Evolutionary conservation across 2,797 vertebrate species (phyloP).

Genomic region (Spizella passerina): DNA sequence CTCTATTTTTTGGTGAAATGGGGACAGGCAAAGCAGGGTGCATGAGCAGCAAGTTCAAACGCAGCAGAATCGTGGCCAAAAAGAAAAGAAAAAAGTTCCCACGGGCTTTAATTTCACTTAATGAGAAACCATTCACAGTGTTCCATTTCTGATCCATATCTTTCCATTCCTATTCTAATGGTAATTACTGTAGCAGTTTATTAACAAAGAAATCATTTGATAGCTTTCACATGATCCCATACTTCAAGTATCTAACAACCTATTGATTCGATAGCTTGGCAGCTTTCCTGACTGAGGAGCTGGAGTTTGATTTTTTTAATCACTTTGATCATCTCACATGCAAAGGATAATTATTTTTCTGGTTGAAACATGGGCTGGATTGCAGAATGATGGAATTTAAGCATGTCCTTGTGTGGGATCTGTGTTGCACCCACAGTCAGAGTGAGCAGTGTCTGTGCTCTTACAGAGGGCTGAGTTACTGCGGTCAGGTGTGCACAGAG

Average conservation of each 20-base stretch:
- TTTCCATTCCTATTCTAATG: slow-evolving; percentile 34
- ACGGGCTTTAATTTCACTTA: slow-evolving; percentile 33
- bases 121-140: slow-evolving; percentile 25
- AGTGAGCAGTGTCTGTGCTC: background rate
- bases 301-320: background rate
- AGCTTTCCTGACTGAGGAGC: slow-evolving; percentile 7
- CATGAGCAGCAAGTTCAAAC: rapidly evolving
- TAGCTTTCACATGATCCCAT: slow-evolving; percentile 46
- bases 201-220: slow-evolving; percentile 60
- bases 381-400: background rate
- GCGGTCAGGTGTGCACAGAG: background rate
- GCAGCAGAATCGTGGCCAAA: background rate
- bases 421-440: rapidly evolving
- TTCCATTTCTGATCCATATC: slow-evolving; percentile 52
- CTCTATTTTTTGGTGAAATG: background rate
- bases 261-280: slow-evolving; percentile 51
- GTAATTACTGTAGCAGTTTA: slow-evolving; percentile 59
- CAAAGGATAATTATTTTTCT: slow-evolving; percentile 14
- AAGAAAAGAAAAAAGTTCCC: background rate
- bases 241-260: slow-evolving; percentile 51
- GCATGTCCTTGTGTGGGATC: background rate
- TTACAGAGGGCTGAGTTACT: background rate
- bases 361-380: background rate
- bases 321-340: background rate
- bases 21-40: background rate